These are phyloP conservation scores for Pedionomus torquatus DNA, from an alignment of 2,113 vertebrate genomes.

Conservation along the genomic window DNA sequence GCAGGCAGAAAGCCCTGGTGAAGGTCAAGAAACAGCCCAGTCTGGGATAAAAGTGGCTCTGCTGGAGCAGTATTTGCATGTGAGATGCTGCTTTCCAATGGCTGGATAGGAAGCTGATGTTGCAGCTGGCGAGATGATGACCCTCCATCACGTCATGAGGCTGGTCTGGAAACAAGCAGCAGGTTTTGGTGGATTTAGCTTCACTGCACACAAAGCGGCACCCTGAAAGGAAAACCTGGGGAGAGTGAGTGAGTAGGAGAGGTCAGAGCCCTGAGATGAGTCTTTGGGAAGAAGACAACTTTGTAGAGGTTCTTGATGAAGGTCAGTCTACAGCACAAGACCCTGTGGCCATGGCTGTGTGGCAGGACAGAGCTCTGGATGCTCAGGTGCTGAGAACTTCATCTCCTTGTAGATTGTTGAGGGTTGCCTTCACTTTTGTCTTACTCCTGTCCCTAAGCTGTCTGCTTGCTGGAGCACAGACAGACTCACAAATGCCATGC, in stretches of 20 bases:
- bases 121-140: not conserved
- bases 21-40: not conserved
- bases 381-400: not conserved
- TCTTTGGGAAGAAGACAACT: not conserved
- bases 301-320: not conserved
- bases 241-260: not conserved
- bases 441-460: not conserved
- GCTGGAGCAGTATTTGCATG: not conserved
- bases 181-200: not conserved
- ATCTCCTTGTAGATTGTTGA: rapidly evolving
- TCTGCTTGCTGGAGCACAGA: no score
- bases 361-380: not conserved
- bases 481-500: rapidly evolving
- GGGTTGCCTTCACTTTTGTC: not conserved
- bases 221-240: not conserved
- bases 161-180: not conserved
- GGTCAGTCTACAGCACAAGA: not conserved
- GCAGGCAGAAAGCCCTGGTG: not conserved
- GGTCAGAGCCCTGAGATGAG: not conserved
- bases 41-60: not conserved
- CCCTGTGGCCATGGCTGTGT: not conserved
- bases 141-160: rapidly evolving
- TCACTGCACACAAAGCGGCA: rapidly evolving
- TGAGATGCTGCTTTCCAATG: not conserved
- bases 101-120: not conserved